phyloP scores from a whole-genome alignment of 2,888 invertebrate species.

The Stenolophus ochropezus region DNA sequence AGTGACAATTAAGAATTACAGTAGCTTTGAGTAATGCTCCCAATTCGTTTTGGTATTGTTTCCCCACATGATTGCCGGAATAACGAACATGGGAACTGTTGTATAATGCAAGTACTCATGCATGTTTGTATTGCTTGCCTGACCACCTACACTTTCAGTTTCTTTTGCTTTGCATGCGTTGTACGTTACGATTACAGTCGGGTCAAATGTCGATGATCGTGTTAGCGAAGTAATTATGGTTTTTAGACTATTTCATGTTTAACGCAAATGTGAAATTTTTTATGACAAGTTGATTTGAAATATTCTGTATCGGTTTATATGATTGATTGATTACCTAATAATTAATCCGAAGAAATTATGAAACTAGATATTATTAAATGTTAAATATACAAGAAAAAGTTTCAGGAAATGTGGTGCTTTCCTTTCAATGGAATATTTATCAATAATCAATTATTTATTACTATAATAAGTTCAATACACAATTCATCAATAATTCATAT shows the following conservation, averaged over 20 bases:
- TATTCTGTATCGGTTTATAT: not conserved
- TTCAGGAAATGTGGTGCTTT: too few relatives aligned
- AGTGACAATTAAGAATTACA: constrained; percentile 1
- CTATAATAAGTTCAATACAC: too few relatives aligned
- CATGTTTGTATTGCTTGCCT: constrained; percentile 1
- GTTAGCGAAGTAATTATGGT: constrained; percentile 13
- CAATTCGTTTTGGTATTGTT: constrained; percentile 38
- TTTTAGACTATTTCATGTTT: not conserved
- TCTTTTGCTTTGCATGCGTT: constrained; percentile 11
- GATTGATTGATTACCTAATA: not conserved
- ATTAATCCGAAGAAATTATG: constrained; percentile 7
- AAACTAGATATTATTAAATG: too few relatives aligned
- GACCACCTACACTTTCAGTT: constrained; percentile 33
- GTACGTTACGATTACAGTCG: constrained; percentile 6
- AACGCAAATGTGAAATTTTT: not conserved
- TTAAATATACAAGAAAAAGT: too few relatives aligned
- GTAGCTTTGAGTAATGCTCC: constrained; percentile 18
- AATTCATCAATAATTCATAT: too few relatives aligned
- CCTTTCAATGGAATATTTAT: too few relatives aligned
- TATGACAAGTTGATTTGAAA: not conserved
- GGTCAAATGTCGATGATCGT: constrained; percentile 16
- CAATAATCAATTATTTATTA: too few relatives aligned
- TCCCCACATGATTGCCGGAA: constrained; percentile 3
- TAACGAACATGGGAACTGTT: constrained; percentile 17
- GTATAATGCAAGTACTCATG: constrained; percentile 28